phyloP scores from a whole-genome alignment of 2,888 invertebrate species.

The Dryobotodes eremita region DNA sequence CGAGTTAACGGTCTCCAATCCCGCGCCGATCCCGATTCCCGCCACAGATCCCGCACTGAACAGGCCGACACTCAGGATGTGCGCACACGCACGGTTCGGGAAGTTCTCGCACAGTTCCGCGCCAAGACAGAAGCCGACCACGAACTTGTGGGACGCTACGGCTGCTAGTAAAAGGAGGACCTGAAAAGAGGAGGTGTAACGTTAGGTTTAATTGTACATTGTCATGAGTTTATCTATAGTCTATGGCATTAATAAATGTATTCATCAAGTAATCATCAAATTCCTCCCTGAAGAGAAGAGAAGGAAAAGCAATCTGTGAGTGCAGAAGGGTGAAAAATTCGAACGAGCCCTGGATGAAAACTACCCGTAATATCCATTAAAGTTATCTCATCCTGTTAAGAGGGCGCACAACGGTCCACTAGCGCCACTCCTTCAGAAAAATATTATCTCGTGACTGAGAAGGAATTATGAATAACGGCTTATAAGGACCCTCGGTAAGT shows the following conservation, averaged over 20 bases:
- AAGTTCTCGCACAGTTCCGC: constrained; percentile 92
- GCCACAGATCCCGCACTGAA: constrained; percentile 93
- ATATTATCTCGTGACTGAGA: too few relatives aligned
- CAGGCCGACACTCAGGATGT: constrained; percentile 91
- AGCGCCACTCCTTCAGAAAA: too few relatives aligned
- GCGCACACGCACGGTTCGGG: constrained; percentile 81
- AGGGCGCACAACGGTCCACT: too few relatives aligned
- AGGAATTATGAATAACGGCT: too few relatives aligned
- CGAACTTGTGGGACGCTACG: constrained; percentile 95
- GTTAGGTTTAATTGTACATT: too few relatives aligned
- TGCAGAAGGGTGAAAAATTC: not conserved
- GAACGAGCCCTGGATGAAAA: not conserved
- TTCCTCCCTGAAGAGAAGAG: too few relatives aligned
- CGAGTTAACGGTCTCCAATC: constrained; percentile 88
- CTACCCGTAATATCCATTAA: not conserved
- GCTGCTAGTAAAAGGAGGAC: constrained; percentile 92
- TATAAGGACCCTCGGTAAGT: too few relatives aligned
- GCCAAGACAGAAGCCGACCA: constrained; percentile 95
- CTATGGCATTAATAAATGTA: too few relatives aligned
- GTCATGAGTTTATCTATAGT: too few relatives aligned
- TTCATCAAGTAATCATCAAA: too few relatives aligned
- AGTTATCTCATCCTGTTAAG: too few relatives aligned
- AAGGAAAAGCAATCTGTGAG: not conserved
- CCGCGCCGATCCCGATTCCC: constrained; percentile 93
- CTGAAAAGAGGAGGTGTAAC: constrained; percentile 80